phyloP scores from a whole-genome alignment of 2,113 vertebrate genomes.

The Dendropsophus ebraccatus region DNA sequence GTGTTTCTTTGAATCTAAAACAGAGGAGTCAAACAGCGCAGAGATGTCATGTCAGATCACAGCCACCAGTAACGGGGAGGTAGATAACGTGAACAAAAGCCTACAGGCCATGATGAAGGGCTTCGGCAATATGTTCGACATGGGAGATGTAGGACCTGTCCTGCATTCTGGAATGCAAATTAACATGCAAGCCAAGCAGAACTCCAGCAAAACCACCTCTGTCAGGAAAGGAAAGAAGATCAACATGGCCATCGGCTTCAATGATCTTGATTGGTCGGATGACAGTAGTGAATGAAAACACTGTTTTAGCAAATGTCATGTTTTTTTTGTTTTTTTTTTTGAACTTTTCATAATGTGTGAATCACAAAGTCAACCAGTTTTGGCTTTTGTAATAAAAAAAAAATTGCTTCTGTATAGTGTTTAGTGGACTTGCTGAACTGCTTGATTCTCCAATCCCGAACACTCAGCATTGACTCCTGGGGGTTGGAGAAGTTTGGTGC shows the following conservation, averaged over 20 bases:
- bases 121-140: constrained; percentile 88
- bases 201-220: constrained; percentile 88
- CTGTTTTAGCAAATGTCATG: not conserved
- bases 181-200: constrained; percentile 92
- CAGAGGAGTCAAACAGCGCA: constrained; percentile 90
- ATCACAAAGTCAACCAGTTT: constrained; percentile 62
- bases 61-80: constrained; percentile 86
- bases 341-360: constrained; percentile 54
- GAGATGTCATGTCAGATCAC: constrained; percentile 93
- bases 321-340: constrained; percentile 4
- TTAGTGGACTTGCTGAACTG: no score
- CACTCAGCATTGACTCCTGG: no score
- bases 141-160: constrained; percentile 84
- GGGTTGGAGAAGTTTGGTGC: no score
- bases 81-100: constrained; percentile 81
- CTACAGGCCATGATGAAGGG: constrained; percentile 89
- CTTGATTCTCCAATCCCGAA: no score
- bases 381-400: constrained; percentile 72
- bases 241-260: constrained; percentile 90
- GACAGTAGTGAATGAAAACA: constrained; percentile 77
- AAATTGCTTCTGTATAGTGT: no score
- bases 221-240: constrained; percentile 90
- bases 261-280: constrained; percentile 82
- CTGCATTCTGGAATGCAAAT: constrained; percentile 90
- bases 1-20: constrained; percentile 93